Evolutionary conservation across 1,140 invertebrate genomes (phyloP), one percentile per base, ranked within the genome.

Genomic region (Bemisia tabaci): DNA sequence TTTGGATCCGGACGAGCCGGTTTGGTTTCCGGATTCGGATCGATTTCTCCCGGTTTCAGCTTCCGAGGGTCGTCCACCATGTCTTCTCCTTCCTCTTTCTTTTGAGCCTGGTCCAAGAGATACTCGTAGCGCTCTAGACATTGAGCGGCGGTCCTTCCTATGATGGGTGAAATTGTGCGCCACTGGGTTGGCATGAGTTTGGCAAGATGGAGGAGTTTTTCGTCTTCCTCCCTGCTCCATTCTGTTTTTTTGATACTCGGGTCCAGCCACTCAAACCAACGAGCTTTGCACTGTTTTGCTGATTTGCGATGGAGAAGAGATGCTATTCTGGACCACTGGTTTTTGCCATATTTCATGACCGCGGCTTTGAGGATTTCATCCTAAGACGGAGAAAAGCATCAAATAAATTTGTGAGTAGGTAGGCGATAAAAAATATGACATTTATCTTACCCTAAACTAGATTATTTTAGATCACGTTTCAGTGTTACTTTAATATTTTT

Each of bases 281-380:
- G 85, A 12, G 97, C 96, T 80, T 99, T 99, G 78, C 97, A 99
- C 75, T 99, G 97, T 79, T 99, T 99, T 0, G 97, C 96, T 1
- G 97, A 98, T 79, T 99, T 99, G 71, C 97, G 84, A 78, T 99
- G 97, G 2, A 99, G 80, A 27, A 99, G 75, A 0, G 97, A 99
- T 26, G 97, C 97, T 80, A 99, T 99, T 73, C 97, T 87, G 67
- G 94, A 96, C 97, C 97, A 99, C 75, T 99, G 97, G 77, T 99
- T 99, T 86, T 99, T 99, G 63, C 97, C 97, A 92, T 99, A 99
- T 90, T 99, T 99, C 97, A 99, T 99, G 62, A 99, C 97, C 78
- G 97, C 97, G 62, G 97, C 97, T 83, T 99, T 99, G 26, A 99
- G 84, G 74, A 99, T 99, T 84, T 99, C 97, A 98, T 99, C 97